Percentiles rank a stretch among this genome's conserved stretches.
Conservation (phyloP, 1,140 invertebrate species). For the Drosophila littoralis region DNA sequence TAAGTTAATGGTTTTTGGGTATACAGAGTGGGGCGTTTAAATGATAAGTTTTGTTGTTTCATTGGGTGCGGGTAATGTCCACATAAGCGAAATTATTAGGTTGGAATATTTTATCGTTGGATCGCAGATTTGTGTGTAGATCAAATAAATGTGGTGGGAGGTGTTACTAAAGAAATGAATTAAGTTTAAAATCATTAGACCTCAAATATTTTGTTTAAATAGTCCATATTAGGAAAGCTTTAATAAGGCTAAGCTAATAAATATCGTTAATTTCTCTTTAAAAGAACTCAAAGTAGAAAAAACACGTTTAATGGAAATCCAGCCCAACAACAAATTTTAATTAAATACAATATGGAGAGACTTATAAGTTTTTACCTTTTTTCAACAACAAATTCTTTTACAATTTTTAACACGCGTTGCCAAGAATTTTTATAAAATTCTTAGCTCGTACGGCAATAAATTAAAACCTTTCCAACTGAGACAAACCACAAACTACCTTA, state of each 20-base stretch:
- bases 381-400: not conserved
- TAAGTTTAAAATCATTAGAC: no score
- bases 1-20: not conserved
- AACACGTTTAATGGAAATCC: not conserved
- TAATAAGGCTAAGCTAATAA: no score
- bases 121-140: not conserved
- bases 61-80: not conserved
- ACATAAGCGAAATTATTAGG: not conserved
- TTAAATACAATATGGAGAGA: not conserved
- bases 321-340: not conserved
- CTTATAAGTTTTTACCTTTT: not conserved
- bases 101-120: not conserved
- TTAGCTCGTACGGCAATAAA: conserved; percentile 11
- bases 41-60: conserved; percentile 4
- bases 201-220: no score
- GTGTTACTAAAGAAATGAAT: no score
- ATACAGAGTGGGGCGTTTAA: not conserved
- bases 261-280: no score
- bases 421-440: not conserved
- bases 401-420: not conserved
- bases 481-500: not conserved
- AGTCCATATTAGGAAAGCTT: no score
- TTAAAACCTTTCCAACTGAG: not conserved
- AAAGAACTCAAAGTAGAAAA: not conserved
- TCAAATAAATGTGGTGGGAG: not conserved